These are phyloP conservation scores for Netelia virgata DNA, from an alignment of 2,888 invertebrate genomes.

Conservation along the genomic window DNA sequence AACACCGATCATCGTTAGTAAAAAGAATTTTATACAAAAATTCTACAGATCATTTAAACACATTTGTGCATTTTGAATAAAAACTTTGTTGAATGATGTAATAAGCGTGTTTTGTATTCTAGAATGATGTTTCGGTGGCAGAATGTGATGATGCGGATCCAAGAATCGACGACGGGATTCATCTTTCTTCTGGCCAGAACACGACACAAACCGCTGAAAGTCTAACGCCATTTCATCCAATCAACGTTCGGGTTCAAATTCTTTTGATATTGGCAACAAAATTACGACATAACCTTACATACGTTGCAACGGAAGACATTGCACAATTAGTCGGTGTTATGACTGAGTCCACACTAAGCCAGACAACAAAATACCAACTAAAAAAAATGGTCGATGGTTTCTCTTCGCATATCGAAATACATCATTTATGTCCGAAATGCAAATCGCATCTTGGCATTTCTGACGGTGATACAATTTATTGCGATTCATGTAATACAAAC, in stretches of 20 bases:
- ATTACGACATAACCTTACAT: conserved; percentile 44
- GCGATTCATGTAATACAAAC: too few relatives aligned
- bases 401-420: conserved; percentile 32
- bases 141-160: neutral
- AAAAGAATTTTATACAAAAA: too few relatives aligned
- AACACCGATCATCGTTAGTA: too few relatives aligned
- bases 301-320: conserved; percentile 40
- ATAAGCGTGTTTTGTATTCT: too few relatives aligned
- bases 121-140: neutral
- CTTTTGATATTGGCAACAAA: conserved; percentile 44
- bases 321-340: conserved; percentile 39
- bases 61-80: too few relatives aligned
- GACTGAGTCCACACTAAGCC: neutral
- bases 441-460: conserved; percentile 17
- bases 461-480: neutral
- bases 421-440: conserved; percentile 52
- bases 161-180: neutral
- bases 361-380: conserved; percentile 45
- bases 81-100: too few relatives aligned
- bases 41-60: too few relatives aligned
- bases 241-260: conserved; percentile 16
- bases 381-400: conserved; percentile 46
- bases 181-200: too few relatives aligned
- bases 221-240: neutral
- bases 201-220: too few relatives aligned